Evolutionary conservation across 2,113 vertebrate genomes (phyloP).

Genomic region (Pelvicachromis taeniatus): DNA sequence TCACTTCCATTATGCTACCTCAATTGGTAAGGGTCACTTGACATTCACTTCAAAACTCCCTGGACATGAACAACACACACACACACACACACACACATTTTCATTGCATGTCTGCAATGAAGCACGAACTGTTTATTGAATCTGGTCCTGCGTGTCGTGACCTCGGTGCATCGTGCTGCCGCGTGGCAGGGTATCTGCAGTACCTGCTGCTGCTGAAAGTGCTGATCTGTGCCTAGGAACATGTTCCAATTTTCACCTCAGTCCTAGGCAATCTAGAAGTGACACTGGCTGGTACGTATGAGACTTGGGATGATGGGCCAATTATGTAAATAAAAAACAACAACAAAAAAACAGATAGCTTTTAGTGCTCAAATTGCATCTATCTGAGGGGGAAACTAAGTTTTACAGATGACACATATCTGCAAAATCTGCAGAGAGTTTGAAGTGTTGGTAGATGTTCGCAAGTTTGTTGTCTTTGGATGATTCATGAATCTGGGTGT

Average conservation of each 20-base stretch:
- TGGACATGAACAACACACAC: not conserved
- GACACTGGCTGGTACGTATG: not conserved
- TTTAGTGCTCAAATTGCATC: not conserved
- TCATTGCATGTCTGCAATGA: not conserved
- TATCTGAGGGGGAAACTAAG: not conserved
- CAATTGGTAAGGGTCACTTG: not conserved
- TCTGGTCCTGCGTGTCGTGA: not conserved
- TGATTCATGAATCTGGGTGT: not conserved
- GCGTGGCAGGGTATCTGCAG: not conserved
- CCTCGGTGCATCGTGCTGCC: not conserved
- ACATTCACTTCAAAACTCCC: not conserved
- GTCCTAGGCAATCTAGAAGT: not conserved
- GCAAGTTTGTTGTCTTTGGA: not conserved
- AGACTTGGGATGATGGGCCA: not conserved
- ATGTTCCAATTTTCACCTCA: not conserved
- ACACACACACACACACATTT: not conserved
- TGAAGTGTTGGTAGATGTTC: not conserved
- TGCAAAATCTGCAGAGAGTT: not conserved
- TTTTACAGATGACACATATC: not conserved
- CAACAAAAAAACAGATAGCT: not conserved
- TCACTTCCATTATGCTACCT: not conserved
- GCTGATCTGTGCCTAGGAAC: not conserved
- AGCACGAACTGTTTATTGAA: slow-evolving; percentile 12
- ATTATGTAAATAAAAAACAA: not conserved
- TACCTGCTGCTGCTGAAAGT: not conserved